A percentile compares a stretch with the other conserved stretches of the same genome.
phyloP scores from a whole-genome alignment of 2,113 vertebrate genomes.

The Morphnarchus princeps region DNA sequence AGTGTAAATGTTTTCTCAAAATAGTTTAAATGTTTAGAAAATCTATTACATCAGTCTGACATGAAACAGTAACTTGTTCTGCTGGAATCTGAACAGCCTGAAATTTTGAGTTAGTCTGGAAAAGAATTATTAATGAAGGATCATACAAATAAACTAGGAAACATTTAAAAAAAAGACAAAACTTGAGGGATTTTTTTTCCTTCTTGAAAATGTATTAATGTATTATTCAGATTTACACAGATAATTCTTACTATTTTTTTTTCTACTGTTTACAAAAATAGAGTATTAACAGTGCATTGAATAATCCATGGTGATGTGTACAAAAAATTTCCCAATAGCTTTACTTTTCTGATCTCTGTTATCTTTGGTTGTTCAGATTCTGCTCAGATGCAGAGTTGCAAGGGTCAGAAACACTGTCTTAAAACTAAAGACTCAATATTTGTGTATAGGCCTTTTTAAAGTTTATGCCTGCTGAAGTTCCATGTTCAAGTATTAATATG shows the following conservation, averaged over 20 bases:
- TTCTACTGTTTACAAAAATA: background rate
- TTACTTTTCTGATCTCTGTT: background rate
- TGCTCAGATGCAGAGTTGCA: background rate
- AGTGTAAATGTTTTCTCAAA: background rate
- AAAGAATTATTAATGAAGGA: background rate
- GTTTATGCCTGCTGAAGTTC: background rate
- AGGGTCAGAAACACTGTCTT: background rate
- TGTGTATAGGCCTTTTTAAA: background rate
- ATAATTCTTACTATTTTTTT: background rate
- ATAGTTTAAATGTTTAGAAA: constrained; percentile 32
- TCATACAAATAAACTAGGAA: background rate
- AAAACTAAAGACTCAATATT: background rate
- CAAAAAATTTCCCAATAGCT: background rate
- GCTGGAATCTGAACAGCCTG: background rate
- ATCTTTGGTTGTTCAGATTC: background rate
- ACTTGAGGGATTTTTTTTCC: background rate
- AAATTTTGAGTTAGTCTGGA: background rate
- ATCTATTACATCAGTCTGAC: background rate
- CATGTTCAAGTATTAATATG: background rate
- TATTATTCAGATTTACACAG: background rate
- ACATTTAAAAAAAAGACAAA: rapidly evolving
- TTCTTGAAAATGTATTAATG: background rate
- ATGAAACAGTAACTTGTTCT: background rate
- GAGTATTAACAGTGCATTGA: background rate
- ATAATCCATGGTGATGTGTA: background rate